These are phyloP conservation scores for Ophion costatus DNA, from an alignment of 2,888 invertebrate species.

Conservation along the genomic window DNA sequence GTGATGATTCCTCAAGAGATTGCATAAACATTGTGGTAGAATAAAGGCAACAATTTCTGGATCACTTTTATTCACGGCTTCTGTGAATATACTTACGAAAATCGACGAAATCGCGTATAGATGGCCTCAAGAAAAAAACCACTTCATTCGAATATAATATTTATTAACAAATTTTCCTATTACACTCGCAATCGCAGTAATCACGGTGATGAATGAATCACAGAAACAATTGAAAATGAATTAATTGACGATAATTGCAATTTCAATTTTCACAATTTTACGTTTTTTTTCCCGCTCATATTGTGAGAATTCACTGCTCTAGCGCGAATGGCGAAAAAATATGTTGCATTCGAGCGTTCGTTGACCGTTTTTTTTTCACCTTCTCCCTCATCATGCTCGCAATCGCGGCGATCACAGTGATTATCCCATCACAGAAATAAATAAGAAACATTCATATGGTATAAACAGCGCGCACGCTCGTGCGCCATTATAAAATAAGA, in stretches of 20 bases:
- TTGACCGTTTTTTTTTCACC: constrained; percentile 55
- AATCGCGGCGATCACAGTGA: constrained; percentile 55
- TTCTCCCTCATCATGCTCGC: constrained; percentile 56
- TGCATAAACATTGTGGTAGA: too few species aligned
- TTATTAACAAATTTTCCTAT: constrained; percentile 49
- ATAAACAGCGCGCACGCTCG: constrained; percentile 60
- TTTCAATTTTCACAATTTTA: constrained; percentile 6
- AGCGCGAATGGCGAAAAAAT: constrained; percentile 2
- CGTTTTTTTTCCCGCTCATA: background rate
- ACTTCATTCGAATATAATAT: constrained; percentile 26
- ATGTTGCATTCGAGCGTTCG: constrained; percentile 53
- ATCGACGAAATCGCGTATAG: too few species aligned
- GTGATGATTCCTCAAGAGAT: too few species aligned
- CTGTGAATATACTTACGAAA: too few species aligned
- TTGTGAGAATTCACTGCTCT: background rate
- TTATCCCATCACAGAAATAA: constrained; percentile 68
- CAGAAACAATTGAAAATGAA: constrained; percentile 66
- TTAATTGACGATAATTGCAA: constrained; percentile 25
- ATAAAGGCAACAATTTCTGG: too few species aligned
- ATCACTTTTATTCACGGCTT: too few species aligned
- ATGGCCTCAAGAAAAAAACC: background rate
- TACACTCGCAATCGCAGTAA: constrained; percentile 29
- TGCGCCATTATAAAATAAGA: constrained; percentile 58
- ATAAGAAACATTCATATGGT: constrained; percentile 65
- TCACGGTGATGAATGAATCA: constrained; percentile 54